Base-by-base conservation (phyloP, 2,888 invertebrate species). In the Oxycera nigricornis region DNA sequence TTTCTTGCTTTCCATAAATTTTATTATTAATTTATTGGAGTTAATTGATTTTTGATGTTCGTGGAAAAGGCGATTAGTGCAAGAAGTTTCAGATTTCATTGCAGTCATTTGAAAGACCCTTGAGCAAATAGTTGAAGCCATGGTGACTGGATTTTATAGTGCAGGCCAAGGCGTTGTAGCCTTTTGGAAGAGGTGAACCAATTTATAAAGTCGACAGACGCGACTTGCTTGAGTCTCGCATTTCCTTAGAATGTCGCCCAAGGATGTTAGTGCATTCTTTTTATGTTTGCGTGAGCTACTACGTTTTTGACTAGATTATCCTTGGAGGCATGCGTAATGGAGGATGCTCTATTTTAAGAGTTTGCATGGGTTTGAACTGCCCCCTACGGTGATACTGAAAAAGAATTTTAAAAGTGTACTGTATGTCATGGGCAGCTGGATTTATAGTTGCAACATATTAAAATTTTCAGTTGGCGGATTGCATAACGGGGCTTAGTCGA, bases 11-110 rank as follows among this genome's bases (percentile, higher is more conserved):
- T 70, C 70, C 24, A 70, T 70, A 70, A 70, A 70, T 70, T 70
- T 52, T 52, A 55, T 70, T 70, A 70, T 70, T 73, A 73, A 75
- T 75, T 75, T 75, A 73, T 75, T 73, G 72, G 67, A 70, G 73
- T 73, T 75, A 75, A 75, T 75, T 75, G 75, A 75, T 75, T 75
- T 75, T 65, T 74, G 72, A 73, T 75, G 75, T 75, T 75, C 62
- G 22, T 52, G 65, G 62, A 11, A 57, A 30, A 24, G 30, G 41
- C 55, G 65, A 72, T 41, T 73, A 73, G 50, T 73, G 52, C 52
- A 9, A 31, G 30, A 22, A 65, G 65, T 65, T 65, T 65, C 22
- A 26, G 41, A 65, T 65, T 65, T 30, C 65, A 39, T 24, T 65
- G 39, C 65, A 24, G 17, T 22, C 30, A 39, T 41, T 20, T 41